Base-by-base conservation (phyloP, 23 tunicate species). In the Oikopleura dioica region DNA sequence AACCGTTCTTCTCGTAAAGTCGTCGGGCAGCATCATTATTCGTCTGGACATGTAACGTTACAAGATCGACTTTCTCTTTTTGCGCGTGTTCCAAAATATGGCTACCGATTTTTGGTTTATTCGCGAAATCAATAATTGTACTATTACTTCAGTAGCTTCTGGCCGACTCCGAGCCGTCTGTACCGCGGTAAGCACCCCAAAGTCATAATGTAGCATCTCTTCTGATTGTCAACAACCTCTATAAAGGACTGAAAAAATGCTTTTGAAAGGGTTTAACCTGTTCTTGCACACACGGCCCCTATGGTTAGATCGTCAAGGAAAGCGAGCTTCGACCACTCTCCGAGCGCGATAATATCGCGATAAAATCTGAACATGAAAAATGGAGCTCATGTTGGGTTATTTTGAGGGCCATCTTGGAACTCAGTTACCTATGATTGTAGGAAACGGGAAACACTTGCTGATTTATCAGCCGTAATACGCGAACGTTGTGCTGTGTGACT, bases 361-460 rank as follows among this genome's bases (percentile, higher is more conserved):
- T 44, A 44, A 44, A 44, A 44, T 44, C 55, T 44, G 9, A 21
- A 44, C 9, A 44, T 9, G 21, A 44, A 44, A 44, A 44, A 44
- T 21, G 55, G 9, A 44, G 21, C 9, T 44, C 21, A 9, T 44
- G 21, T 9, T 9, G 9, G 55, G 21, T 44, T 44, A 9, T 44
- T 9, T 44, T 44, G 55, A 9, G 55, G 21, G 21, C 9, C 9
- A 44, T 21, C 55, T 9, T 21, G 16, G 55, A 44, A 44, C 16
- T 21, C n/a, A n/a, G 55, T 9, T 44, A 91, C 77, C 85, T 91
- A 78, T 91, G 92, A 78, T 91, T 91, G 78, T 91, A 91, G 0
- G 92, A 79, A 35, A 91, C 87, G 1, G 97, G 97, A 63, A 91
- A 80, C 32, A 91, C 85, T 77, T 82, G 81, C 78, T 91, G 97